phyloP scores from a whole-genome alignment of 2,888 invertebrate genomes.

The Drosophila suboccidentalis region DNA sequence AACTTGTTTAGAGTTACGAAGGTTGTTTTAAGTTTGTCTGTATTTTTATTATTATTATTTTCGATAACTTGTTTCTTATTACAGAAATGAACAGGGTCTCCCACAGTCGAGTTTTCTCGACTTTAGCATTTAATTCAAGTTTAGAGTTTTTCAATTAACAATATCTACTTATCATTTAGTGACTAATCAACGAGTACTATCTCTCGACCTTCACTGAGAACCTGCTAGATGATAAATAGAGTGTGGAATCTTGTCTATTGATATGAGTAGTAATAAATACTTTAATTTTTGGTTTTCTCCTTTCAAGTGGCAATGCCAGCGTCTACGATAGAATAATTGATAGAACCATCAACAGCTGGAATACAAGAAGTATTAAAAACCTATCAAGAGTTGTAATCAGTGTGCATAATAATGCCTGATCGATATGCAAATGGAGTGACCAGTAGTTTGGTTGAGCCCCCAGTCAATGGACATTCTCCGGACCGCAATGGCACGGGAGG shows the following conservation, averaged over 20 bases:
- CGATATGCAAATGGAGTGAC: constrained; percentile 81
- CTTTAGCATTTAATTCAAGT: neutral
- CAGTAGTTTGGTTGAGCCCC: constrained; percentile 69
- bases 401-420: constrained; percentile 67
- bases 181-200: neutral
- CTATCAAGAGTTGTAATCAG: neutral
- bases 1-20: constrained; percentile 31
- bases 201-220: neutral
- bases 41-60: neutral
- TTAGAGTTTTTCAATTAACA: constrained; percentile 24
- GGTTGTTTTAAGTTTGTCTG: neutral
- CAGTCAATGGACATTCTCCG: constrained; percentile 36
- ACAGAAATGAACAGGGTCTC: neutral
- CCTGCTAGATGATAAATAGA: constrained; percentile 9
- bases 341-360: constrained; percentile 5
- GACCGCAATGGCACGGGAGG: constrained; percentile 16
- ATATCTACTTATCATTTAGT: constrained; percentile 6
- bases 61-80: too few relatives aligned
- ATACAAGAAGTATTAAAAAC: constrained; percentile 4
- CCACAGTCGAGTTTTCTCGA: neutral
- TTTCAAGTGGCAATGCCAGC: constrained; percentile 67
- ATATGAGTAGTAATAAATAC: neutral
- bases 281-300: constrained; percentile 14
- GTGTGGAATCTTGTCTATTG: constrained; percentile 10
- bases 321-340: constrained; percentile 23